A percentile compares a stretch with the other conserved stretches of the same genome.
Evolutionary conservation across 1,140 invertebrate species (phyloP).

Genomic region (Eueides isabella): DNA sequence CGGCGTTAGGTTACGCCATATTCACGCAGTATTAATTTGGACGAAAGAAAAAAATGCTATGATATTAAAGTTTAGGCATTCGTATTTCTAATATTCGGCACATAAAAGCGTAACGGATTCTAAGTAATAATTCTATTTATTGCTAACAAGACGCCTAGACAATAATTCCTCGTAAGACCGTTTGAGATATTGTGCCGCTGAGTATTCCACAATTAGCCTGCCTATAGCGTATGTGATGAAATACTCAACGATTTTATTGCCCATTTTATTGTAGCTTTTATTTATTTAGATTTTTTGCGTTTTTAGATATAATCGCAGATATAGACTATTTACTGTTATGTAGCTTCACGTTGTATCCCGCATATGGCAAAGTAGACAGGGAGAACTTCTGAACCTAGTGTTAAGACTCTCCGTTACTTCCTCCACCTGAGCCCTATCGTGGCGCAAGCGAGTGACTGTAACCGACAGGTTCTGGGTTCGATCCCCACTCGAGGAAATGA

Average conservation of each 20-base stretch:
- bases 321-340: too few species aligned
- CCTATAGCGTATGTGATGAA: slow-evolving; percentile 53
- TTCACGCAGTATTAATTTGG: background rate
- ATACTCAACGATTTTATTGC: slow-evolving; percentile 54
- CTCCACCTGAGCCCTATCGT: too few species aligned
- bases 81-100: background rate
- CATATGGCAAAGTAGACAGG: too few species aligned
- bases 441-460: too few species aligned
- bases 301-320: background rate
- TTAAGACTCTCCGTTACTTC: too few species aligned
- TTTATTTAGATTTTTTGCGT: background rate
- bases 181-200: slow-evolving; percentile 49
- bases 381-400: too few species aligned
- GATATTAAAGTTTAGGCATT: background rate
- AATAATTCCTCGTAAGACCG: slow-evolving; percentile 39
- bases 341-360: too few species aligned
- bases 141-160: slow-evolving; percentile 23
- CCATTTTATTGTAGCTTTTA: background rate
- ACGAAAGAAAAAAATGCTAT: background rate
- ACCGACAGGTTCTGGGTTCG: too few species aligned
- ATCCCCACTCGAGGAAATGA: too few species aligned
- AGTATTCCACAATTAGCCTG: slow-evolving; percentile 60
- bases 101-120: background rate
- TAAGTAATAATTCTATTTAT: slow-evolving; percentile 7
- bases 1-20: too few species aligned